Evolutionary conservation across 2,113 vertebrate genomes (phyloP).

Genomic region (Symphodus melops): DNA sequence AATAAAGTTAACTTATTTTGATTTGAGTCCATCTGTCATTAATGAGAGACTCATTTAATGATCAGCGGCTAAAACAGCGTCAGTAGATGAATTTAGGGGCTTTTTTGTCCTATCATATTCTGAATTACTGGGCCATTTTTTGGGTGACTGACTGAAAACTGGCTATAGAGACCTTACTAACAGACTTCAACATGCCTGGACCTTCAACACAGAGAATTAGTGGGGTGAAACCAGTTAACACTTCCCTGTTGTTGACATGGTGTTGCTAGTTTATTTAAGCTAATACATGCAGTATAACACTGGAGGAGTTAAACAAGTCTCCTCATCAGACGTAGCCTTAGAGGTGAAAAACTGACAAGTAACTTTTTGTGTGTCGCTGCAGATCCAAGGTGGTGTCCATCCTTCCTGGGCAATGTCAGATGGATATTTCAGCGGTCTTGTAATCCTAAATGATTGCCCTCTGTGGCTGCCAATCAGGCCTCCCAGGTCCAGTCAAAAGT

Average conservation of each 20-base stretch:
- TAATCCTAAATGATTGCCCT: slow-evolving; percentile 37
- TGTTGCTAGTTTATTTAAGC: neutral
- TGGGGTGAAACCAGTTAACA: neutral
- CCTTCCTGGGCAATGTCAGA: neutral
- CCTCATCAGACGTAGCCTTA: neutral
- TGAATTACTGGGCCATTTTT: too few species aligned
- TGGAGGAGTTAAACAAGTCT: neutral
- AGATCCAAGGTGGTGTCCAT: neutral
- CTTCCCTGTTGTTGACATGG: neutral
- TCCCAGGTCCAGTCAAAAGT: slow-evolving; percentile 21
- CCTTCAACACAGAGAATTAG: neutral
- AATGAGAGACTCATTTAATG: too few species aligned
- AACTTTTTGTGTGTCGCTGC: neutral
- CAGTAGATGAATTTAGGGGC: too few species aligned
- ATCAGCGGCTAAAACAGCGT: too few species aligned
- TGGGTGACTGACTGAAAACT: too few species aligned
- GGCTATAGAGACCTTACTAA: neutral
- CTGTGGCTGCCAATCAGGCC: slow-evolving; percentile 15
- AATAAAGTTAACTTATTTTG: too few species aligned
- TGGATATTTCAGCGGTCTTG: slow-evolving; percentile 19
- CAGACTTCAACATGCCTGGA: neutral
- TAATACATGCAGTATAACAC: neutral
- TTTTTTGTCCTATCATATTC: too few species aligned
- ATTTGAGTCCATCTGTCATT: too few species aligned
- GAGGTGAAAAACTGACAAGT: neutral